Percentiles rank a stretch among this genome's conserved stretches.
Conservation (phyloP, 2,888 invertebrate genomes). For the Thereva nobilitata region DNA sequence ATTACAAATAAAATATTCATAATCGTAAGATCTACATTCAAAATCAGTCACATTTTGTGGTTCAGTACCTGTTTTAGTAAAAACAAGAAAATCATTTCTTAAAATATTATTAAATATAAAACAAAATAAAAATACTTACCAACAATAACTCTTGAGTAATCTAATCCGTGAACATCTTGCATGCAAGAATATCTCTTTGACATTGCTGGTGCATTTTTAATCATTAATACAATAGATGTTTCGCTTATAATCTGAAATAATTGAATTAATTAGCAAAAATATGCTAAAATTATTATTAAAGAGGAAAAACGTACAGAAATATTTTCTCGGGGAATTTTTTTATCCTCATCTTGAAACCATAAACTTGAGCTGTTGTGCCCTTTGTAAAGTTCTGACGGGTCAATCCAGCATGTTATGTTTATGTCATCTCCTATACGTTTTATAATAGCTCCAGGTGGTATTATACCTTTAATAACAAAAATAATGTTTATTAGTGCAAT, state of each 20-base stretch:
- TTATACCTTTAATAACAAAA: constrained; percentile 14
- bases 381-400: neutral
- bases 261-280: constrained; percentile 12
- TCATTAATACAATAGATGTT: constrained; percentile 38
- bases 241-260: constrained; percentile 35
- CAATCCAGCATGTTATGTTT: constrained; percentile 32
- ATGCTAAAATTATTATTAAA: neutral
- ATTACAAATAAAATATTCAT: constrained; percentile 73
- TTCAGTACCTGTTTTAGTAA: constrained; percentile 56
- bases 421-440: constrained; percentile 28
- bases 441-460: constrained; percentile 25
- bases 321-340: constrained; percentile 24
- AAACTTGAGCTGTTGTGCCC: constrained; percentile 31
- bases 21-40: constrained; percentile 72
- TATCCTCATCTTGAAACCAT: constrained; percentile 26
- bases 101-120: neutral
- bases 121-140: constrained; percentile 27
- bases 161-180: constrained; percentile 33
- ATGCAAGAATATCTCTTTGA: constrained; percentile 32
- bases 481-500: neutral
- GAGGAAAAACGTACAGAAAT: constrained; percentile 25
- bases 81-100: neutral
- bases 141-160: constrained; percentile 28
- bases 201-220: constrained; percentile 39
- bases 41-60: constrained; percentile 72